These are phyloP conservation scores for Lacerta bilineata DNA, from an alignment of 2,797 vertebrate species.

Conservation along the genomic window DNA sequence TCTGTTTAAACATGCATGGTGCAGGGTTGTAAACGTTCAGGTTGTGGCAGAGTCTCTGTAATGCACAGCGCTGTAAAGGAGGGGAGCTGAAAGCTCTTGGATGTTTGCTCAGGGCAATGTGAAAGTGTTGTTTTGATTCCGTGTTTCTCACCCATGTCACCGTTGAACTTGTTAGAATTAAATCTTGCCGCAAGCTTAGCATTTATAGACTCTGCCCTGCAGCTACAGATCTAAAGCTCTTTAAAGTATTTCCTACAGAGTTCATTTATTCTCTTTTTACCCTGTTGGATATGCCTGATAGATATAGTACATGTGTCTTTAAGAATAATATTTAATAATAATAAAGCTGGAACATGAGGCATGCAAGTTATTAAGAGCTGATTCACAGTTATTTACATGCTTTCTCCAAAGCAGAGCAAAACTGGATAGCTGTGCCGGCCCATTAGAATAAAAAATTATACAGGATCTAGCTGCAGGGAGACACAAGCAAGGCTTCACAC, in stretches of 20 bases:
- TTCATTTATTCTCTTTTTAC: constrained; percentile 48
- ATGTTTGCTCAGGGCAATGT: neutral
- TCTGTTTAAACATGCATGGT: neutral
- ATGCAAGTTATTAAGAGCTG: neutral
- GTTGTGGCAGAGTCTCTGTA: neutral
- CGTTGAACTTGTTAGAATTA: constrained; percentile 39
- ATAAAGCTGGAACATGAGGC: neutral
- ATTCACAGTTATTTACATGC: neutral
- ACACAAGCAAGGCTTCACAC: neutral
- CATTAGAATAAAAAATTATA: neutral
- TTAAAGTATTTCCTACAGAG: constrained; percentile 41
- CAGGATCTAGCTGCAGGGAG: neutral
- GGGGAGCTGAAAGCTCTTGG: neutral
- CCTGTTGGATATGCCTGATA: constrained; percentile 1
- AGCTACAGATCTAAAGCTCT: constrained; percentile 44
- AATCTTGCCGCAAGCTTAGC: neutral
- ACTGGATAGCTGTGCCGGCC: neutral
- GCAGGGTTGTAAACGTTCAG: neutral
- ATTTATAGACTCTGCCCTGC: constrained; percentile 12
- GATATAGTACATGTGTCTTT: constrained; percentile 14
- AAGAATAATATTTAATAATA: neutral
- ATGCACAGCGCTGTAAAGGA: neutral
- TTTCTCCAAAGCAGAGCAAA: neutral
- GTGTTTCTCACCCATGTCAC: constrained; percentile 13
- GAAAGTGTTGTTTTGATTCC: neutral